Base-by-base conservation (phyloP, 2,888 invertebrate species). In the Pterostichus madidus region DNA sequence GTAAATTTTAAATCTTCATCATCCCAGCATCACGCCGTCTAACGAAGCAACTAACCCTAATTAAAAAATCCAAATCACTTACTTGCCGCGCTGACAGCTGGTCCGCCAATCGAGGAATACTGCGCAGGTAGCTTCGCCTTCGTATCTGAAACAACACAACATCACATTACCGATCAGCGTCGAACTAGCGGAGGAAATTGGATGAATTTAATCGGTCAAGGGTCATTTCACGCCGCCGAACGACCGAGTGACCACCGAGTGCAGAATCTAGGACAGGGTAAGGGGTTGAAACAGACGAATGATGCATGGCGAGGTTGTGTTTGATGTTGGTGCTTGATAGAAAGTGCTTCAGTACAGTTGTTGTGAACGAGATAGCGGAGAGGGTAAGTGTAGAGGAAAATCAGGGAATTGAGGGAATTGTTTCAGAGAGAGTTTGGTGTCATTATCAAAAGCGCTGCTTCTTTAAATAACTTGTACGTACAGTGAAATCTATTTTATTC, bases 61-160 rank as follows among this genome's bases (percentile, higher is more conserved):
- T 39, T 39, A 0, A 39, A 39, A 39, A 39, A 39, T 39, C 5
- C 0, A 11, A 31, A 13, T 52, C 31, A 81, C 81, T 75, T 75
- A 81, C 81, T 81, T 11, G 81, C 59, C 5, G 81, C 81, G 49
- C 81, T 81, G 61, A 81, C 81, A 53, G 73, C 75, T 31, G 81
- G 81, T n/a, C 80, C 80, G 8, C 75, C 77, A 13, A 75, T 52
- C 15, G 81, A 35, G 13, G 80, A 73, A 61, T 59, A 81, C 3
- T 75, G 81, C 10, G 75, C 75, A 24, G 46, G 75, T 59, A 75
- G n/a, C 64, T 81, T 81, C 11, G 61, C 44, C 24, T 68, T 56
- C n/a, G 61, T 32, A 13, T 81, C 81, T 81, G 75, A 24, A 81
- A 81, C 59, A 77, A 2, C 39, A 49, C 11, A 49, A 49, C 49